A percentile compares a stretch with the other conserved stretches of the same genome.
These are phyloP conservation scores for Cryptoprocta ferox DNA, from an alignment of 2,797 vertebrate species.

Conservation along the genomic window DNA sequence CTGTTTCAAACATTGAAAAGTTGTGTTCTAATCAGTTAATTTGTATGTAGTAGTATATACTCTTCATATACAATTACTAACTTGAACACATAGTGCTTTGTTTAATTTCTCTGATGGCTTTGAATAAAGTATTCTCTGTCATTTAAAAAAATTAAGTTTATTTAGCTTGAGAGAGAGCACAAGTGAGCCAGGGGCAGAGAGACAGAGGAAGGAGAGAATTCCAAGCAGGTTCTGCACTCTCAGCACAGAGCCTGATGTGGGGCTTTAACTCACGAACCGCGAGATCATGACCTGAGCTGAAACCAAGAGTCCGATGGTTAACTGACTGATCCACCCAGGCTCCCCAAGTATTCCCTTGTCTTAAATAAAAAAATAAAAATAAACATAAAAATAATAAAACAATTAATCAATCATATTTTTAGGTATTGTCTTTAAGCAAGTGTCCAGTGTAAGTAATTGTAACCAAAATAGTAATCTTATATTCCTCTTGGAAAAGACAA, in stretches of 20 bases:
- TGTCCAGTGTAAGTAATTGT: not conserved
- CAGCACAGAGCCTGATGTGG: no score
- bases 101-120: not conserved
- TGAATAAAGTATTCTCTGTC: not conserved
- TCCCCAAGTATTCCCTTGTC: no score
- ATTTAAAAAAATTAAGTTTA: no score
- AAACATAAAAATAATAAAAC: not conserved
- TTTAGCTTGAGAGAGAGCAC: no score
- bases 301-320: no score
- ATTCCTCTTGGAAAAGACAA: not conserved
- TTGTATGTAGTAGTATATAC: not conserved
- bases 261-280: no score
- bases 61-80: not conserved
- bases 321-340: no score
- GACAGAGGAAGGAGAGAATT: no score
- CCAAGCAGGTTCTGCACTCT: no score
- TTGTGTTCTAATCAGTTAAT: not conserved
- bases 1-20: not conserved
- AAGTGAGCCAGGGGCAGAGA: no score
- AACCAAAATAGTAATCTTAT: constrained; percentile 15
- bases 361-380: not conserved
- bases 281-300: no score
- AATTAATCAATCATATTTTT: not conserved
- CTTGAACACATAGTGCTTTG: not conserved
- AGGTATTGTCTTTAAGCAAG: not conserved